These are phyloP conservation scores for Atta texana DNA, from an alignment of 1,140 invertebrate species.

Conservation along the genomic window DNA sequence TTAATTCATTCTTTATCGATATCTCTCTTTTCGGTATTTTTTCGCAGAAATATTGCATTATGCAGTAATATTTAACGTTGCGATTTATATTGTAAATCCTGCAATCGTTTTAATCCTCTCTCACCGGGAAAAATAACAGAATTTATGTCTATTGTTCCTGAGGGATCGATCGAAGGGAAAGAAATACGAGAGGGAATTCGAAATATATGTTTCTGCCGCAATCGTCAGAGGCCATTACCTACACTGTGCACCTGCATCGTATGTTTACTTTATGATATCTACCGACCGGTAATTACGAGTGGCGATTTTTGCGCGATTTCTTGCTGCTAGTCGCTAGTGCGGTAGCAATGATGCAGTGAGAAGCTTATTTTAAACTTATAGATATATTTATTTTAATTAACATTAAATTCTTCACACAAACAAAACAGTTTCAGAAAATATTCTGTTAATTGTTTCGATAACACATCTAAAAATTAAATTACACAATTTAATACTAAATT, in stretches of 20 bases:
- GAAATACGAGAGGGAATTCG: constrained; percentile 19
- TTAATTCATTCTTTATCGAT: neutral
- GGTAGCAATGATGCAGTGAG: neutral
- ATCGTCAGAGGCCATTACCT: neutral
- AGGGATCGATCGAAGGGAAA: neutral
- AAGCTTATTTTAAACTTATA: neutral
- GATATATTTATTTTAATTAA: neutral
- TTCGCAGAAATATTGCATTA: neutral
- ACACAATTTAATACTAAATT: neutral
- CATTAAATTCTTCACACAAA: neutral
- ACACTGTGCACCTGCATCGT: neutral
- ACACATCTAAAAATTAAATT: neutral
- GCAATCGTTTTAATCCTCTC: neutral
- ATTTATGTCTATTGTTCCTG: neutral
- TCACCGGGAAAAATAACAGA: neutral
- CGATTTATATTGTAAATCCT: neutral
- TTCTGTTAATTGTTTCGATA: neutral
- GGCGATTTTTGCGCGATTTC: constrained; percentile 1
- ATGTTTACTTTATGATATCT: neutral
- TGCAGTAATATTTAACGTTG: neutral
- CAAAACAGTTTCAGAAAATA: neutral
- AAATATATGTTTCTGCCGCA: neutral
- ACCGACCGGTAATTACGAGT: constrained; percentile 3
- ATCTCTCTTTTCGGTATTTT: neutral
- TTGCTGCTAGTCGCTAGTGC: neutral